Conservation (phyloP, 2,888 invertebrate species). For the Vandiemenella viatica region DNA sequence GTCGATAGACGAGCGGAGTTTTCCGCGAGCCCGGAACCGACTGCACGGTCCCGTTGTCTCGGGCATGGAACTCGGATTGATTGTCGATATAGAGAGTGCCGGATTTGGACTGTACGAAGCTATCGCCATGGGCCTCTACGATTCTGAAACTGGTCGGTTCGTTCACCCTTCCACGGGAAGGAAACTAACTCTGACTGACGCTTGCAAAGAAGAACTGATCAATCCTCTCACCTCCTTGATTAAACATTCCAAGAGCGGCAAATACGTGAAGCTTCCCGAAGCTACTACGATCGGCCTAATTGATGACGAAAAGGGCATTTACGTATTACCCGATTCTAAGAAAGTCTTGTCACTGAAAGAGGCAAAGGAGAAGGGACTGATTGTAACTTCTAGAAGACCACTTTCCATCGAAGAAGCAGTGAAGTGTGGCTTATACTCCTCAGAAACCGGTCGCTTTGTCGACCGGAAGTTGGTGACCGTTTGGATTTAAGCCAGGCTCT, state of each 20-base stretch:
- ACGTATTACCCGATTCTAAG: constrained; percentile 42
- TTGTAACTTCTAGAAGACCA: constrained; percentile 57
- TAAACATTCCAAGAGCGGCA: constrained; percentile 51
- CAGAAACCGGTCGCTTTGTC: constrained; percentile 65
- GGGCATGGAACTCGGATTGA: constrained; percentile 63
- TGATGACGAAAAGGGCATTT: constrained; percentile 47
- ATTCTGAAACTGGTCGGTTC: constrained; percentile 46
- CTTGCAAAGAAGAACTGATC: constrained; percentile 58
- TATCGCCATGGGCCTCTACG: constrained; percentile 63
- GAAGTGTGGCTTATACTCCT: constrained; percentile 56
- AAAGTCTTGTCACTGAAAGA: constrained; percentile 53
- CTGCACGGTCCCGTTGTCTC: constrained; percentile 47
- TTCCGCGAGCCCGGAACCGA: constrained; percentile 58
- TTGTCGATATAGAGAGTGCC: constrained; percentile 74
- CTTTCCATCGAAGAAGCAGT: constrained; percentile 63
- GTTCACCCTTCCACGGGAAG: constrained; percentile 64
- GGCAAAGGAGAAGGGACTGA: constrained; percentile 57
- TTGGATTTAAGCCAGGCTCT: constrained; percentile 59
- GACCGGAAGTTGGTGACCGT: constrained; percentile 59
- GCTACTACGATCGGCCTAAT: constrained; percentile 49
- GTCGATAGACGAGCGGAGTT: constrained; percentile 66
- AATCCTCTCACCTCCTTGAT: constrained; percentile 60
- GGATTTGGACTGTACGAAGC: constrained; percentile 69
- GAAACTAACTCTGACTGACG: constrained; percentile 54
- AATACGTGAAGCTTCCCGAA: constrained; percentile 53